Conservation (phyloP, 2,113 vertebrate species). For the Microtus richardsoni region DNA sequence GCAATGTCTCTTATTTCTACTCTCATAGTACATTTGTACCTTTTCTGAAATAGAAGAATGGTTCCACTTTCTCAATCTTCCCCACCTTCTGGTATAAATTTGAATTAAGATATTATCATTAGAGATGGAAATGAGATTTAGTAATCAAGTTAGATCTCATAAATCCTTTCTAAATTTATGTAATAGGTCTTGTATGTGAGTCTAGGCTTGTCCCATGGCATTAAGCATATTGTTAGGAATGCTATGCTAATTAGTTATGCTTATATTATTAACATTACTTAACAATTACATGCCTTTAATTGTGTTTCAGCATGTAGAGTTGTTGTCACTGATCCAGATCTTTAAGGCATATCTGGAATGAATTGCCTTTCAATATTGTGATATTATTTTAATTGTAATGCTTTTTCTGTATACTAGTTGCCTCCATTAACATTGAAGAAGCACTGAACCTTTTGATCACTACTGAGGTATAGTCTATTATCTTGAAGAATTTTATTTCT, state of each 20-base stretch:
- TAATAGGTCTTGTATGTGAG: not conserved
- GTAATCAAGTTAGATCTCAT: slow-evolving; percentile 17
- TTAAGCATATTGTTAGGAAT: slow-evolving; percentile 19
- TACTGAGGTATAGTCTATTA: not conserved
- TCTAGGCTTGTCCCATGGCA: not conserved
- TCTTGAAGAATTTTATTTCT: not conserved
- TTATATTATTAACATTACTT: slow-evolving; percentile 1
- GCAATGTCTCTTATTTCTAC: not conserved
- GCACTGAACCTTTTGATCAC: not conserved
- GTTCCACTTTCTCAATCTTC: not conserved
- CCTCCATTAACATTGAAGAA: slow-evolving; percentile 16
- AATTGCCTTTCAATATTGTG: slow-evolving; percentile 21
- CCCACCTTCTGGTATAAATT: not conserved
- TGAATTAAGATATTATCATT: slow-evolving; percentile 21
- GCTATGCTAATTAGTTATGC: not conserved
- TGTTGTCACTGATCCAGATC: not conserved
- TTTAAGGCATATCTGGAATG: not conserved
- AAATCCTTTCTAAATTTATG: not conserved
- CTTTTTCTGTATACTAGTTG: not conserved
- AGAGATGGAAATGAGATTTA: slow-evolving; percentile 16
- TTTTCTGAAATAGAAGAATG: not conserved
- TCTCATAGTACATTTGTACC: not conserved
- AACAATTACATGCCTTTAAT: not conserved
- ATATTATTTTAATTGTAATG: not conserved
- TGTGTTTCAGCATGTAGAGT: not conserved